Evolutionary conservation across 2,113 vertebrate genomes (phyloP).

Genomic region (Strix uralensis): DNA sequence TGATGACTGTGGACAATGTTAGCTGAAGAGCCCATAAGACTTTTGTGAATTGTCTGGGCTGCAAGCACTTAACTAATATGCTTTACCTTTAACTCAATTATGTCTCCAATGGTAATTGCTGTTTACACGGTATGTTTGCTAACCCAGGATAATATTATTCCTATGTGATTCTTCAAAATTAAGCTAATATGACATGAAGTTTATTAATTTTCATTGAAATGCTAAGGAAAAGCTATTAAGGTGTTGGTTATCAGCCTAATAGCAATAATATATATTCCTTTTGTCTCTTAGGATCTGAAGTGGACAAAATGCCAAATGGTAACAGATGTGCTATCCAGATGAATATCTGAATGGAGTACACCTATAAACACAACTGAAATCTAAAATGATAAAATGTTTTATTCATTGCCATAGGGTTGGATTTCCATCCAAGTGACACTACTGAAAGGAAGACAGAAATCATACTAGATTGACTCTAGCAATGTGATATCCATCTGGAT

Average conservation of each 20-base stretch:
- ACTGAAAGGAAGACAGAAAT: background rate
- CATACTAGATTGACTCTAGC: background rate
- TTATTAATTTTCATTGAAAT: slow-evolving; percentile 8
- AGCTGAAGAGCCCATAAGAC: background rate
- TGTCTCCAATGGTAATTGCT: background rate
- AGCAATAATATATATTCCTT: background rate
- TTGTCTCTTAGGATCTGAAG: background rate
- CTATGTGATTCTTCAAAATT: background rate
- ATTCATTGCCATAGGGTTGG: background rate
- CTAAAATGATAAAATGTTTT: background rate
- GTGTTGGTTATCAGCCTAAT: background rate
- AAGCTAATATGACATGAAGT: background rate
- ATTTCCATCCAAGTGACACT: background rate
- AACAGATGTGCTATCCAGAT: background rate
- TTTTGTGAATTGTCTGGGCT: background rate
- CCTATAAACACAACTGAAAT: background rate
- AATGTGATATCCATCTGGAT: background rate
- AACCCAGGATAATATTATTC: background rate
- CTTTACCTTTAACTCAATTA: background rate
- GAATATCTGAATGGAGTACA: background rate
- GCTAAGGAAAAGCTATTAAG: background rate
- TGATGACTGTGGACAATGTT: background rate
- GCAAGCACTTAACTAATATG: background rate
- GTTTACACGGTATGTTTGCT: background rate
- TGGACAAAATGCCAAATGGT: background rate